These are phyloP conservation scores for Phengaris alcon DNA, from an alignment of 2,888 invertebrate genomes.

Conservation along the genomic window DNA sequence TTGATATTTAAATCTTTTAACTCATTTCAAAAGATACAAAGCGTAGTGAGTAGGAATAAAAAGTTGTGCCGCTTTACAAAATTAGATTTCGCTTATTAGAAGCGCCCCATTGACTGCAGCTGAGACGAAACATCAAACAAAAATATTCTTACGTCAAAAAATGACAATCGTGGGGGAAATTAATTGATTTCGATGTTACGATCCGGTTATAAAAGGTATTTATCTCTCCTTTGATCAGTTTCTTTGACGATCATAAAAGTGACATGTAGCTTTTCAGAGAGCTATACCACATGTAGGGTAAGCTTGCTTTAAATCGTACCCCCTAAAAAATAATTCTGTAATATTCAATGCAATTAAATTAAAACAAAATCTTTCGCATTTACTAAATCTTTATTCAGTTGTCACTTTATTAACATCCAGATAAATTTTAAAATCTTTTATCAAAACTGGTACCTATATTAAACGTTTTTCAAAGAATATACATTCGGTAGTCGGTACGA, in stretches of 20 bases:
- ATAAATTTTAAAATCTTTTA: too few species aligned
- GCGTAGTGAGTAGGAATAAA: constrained; percentile 11
- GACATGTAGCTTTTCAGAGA: background rate
- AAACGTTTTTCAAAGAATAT: too few species aligned
- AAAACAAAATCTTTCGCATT: too few species aligned
- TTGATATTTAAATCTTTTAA: background rate
- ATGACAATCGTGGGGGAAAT: constrained; percentile 16
- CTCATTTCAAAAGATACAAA: background rate
- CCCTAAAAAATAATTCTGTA: too few species aligned
- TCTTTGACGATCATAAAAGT: background rate
- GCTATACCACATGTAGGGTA: background rate
- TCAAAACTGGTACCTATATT: too few species aligned
- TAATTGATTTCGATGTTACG: constrained; percentile 16
- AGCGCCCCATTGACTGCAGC: constrained; percentile 41
- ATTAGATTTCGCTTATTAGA: constrained; percentile 45
- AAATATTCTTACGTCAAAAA: constrained; percentile 38
- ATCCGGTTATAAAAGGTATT: constrained; percentile 20
- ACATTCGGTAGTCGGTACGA: too few species aligned
- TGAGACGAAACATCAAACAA: constrained; percentile 41
- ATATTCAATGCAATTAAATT: too few species aligned
- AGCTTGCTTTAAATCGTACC: too few species aligned
- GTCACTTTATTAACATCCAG: too few species aligned
- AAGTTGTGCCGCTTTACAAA: constrained; percentile 36
- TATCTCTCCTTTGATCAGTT: constrained; percentile 18
- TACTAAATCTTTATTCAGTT: too few species aligned